A percentile compares a stretch with the other conserved stretches of the same genome.
phyloP scores from a whole-genome alignment of 2,113 vertebrate genomes.

The Illadopsis cleaveri region DNA sequence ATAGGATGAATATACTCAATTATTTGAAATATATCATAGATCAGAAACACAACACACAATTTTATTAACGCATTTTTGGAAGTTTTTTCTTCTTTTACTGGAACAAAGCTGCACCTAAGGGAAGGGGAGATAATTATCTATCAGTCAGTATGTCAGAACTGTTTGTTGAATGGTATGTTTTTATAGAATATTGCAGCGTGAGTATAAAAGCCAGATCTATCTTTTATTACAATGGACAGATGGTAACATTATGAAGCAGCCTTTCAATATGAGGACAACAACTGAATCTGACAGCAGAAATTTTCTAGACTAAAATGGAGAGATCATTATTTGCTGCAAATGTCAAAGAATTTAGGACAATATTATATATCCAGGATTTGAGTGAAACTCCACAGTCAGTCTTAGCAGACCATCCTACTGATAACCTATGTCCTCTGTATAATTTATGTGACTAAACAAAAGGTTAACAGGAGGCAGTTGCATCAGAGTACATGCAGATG shows the following conservation, averaged over 20 bases:
- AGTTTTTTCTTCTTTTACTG: background rate
- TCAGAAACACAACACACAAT: background rate
- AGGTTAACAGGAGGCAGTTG: background rate
- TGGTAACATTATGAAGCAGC: background rate
- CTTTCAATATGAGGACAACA: background rate
- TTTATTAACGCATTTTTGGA: background rate
- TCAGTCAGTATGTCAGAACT: background rate
- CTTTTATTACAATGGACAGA: background rate
- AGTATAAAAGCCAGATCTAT: background rate
- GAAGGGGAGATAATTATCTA: background rate
- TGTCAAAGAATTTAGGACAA: background rate
- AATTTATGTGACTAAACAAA: background rate
- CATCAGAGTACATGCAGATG: background rate
- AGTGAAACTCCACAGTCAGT: background rate
- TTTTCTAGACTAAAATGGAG: background rate
- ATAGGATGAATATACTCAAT: background rate
- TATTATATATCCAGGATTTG: background rate
- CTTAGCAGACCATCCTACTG: background rate
- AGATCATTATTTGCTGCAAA: background rate
- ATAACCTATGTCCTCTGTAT: background rate
- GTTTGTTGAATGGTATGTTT: background rate
- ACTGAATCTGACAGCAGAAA: background rate
- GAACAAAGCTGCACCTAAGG: background rate
- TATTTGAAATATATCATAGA: background rate
- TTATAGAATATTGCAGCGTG: background rate